Evolutionary conservation across 1,140 invertebrate species (phyloP).

Genomic region (Drosophila mojavensis): DNA sequence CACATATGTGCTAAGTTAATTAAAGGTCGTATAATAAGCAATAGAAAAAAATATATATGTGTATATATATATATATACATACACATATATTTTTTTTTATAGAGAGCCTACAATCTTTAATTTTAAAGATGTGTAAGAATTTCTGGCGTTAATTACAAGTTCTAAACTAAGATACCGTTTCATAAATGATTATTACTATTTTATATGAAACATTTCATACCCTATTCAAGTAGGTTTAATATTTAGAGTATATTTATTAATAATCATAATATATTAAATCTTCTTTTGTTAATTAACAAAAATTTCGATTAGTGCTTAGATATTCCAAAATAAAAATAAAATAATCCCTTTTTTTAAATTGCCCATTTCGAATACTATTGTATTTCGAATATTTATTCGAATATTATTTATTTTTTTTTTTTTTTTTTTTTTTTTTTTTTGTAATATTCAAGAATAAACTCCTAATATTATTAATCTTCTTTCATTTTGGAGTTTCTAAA

Average conservation of each 20-base stretch:
- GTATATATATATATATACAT: background rate
- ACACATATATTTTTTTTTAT: no score
- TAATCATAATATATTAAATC: background rate
- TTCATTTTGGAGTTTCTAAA: background rate
- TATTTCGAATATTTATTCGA: no score
- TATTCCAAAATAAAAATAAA: no score
- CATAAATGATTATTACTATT: no score
- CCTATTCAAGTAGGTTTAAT: background rate
- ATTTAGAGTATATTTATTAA: background rate
- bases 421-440: no score
- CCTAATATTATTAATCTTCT: no score
- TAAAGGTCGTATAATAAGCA: constrained; percentile 19
- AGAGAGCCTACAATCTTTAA: background rate
- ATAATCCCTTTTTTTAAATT: no score
- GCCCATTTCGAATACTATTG: no score
- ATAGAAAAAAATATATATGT: background rate
- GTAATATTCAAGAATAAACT: background rate
- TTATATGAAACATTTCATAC: background rate
- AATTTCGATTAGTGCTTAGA: no score
- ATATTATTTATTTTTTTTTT: no score
- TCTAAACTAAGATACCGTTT: no score
- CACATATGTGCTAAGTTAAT: constrained; percentile 70
- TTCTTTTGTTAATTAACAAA: background rate
- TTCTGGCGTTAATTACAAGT: background rate
- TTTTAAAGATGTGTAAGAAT: background rate